Percentiles rank a stretch among this genome's conserved stretches.
Evolutionary conservation across 2,888 invertebrate genomes (phyloP).

Genomic region (Fragum whitleyi): DNA sequence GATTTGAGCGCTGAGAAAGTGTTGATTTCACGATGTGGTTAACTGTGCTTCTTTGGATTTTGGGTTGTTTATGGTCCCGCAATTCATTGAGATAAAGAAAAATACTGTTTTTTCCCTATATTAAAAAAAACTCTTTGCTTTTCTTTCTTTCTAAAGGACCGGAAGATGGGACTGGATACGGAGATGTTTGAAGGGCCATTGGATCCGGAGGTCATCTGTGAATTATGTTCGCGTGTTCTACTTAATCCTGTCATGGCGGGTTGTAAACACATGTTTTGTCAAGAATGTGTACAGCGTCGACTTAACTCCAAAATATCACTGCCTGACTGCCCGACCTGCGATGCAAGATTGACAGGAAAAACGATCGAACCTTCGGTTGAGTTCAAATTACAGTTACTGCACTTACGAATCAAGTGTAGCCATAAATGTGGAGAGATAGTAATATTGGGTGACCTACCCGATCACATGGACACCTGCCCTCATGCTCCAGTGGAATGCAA

Average conservation of each 20-base stretch:
- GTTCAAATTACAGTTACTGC: conserved; percentile 69
- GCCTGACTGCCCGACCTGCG: conserved; percentile 69
- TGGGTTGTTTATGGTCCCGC: no score
- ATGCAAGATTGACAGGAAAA: conserved; percentile 48
- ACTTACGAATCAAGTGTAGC: conserved; percentile 67
- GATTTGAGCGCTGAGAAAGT: no score
- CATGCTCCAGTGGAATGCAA: conserved; percentile 70
- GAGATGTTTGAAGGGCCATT: conserved; percentile 68
- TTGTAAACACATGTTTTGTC: conserved; percentile 76
- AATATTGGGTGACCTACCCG: conserved; percentile 70
- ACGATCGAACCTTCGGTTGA: conserved; percentile 65
- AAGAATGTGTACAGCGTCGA: conserved; percentile 64
- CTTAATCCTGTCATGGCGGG: conserved; percentile 71
- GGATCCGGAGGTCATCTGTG: conserved; percentile 70
- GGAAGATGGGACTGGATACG: conserved; percentile 70
- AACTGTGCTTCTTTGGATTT: no score
- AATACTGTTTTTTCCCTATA: no score
- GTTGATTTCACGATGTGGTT: no score
- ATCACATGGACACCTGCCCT: conserved; percentile 73
- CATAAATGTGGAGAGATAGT: conserved; percentile 72
- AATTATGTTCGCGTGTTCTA: conserved; percentile 72
- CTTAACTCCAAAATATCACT: conserved; percentile 48
- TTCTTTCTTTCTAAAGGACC: conserved; percentile 9
- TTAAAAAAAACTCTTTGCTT: no score
- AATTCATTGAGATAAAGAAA: no score